phyloP scores from a whole-genome alignment of 2,797 vertebrate species.

The Poeciliopsis turneri region DNA sequence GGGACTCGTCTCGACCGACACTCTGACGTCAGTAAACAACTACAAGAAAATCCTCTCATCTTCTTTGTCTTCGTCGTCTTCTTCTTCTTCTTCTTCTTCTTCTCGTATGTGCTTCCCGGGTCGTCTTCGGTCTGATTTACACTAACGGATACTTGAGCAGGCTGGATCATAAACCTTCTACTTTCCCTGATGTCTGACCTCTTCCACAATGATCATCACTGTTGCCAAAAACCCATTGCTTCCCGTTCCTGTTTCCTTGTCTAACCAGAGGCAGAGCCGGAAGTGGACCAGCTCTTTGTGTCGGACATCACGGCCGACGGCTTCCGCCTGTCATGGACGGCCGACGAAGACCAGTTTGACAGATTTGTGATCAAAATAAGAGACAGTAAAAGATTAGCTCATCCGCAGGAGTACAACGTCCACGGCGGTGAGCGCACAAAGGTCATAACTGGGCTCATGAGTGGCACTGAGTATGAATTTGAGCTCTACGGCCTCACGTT shows the following conservation, averaged over 20 bases:
- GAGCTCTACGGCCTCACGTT: constrained; percentile 90
- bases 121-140: constrained; percentile 31
- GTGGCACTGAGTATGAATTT: constrained; percentile 92
- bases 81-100: too few relatives aligned
- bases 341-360: constrained; percentile 91
- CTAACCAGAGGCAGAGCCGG: constrained; percentile 92
- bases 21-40: constrained; percentile 50
- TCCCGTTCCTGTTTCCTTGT: constrained; percentile 59
- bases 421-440: constrained; percentile 86
- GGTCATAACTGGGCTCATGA: constrained; percentile 87
- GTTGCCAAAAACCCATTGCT: constrained; percentile 37
- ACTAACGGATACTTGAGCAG: constrained; percentile 70
- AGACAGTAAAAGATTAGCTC: constrained; percentile 86
- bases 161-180: constrained; percentile 34
- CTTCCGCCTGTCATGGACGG: constrained; percentile 93
- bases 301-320: constrained; percentile 88
- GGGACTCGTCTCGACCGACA: constrained; percentile 27
- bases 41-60: constrained; percentile 38
- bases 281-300: constrained; percentile 95
- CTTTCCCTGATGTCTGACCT: constrained; percentile 32
- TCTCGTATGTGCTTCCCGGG: background rate
- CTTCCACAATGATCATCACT: constrained; percentile 23
- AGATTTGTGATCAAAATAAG: constrained; percentile 94
- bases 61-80: constrained; percentile 3
- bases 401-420: constrained; percentile 84